These are phyloP conservation scores for Synchiropus splendidus DNA, from an alignment of 2,113 vertebrate species.

Conservation along the genomic window DNA sequence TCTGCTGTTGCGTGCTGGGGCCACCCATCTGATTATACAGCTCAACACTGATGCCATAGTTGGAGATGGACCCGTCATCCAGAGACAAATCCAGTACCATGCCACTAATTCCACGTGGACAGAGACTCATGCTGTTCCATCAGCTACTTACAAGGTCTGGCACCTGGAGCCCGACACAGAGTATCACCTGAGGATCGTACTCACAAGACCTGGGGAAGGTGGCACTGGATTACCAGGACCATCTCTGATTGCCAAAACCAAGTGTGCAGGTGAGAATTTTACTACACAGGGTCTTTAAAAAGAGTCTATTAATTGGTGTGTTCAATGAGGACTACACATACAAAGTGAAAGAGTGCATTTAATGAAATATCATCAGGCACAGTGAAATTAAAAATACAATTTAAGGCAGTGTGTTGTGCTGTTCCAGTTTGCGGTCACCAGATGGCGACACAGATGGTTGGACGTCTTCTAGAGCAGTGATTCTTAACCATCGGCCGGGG, in stretches of 20 bases:
- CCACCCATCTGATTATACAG: slow-evolving; percentile 94
- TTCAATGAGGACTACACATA: too few species aligned
- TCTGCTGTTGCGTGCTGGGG: slow-evolving; percentile 86
- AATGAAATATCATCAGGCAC: too few species aligned
- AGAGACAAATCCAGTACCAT: slow-evolving; percentile 93
- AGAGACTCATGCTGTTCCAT: slow-evolving; percentile 85
- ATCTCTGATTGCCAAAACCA: slow-evolving; percentile 88
- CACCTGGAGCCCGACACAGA: slow-evolving; percentile 93
- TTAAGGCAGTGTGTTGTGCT: too few species aligned
- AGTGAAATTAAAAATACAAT: too few species aligned
- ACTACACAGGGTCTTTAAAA: too few species aligned
- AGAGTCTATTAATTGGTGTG: too few species aligned
- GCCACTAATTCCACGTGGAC: slow-evolving; percentile 89
- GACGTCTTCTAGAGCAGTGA: too few species aligned
- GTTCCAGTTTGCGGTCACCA: too few species aligned
- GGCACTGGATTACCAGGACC: slow-evolving; percentile 88
- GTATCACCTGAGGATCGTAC: slow-evolving; percentile 89
- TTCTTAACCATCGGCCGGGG: too few species aligned
- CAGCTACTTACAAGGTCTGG: slow-evolving; percentile 95
- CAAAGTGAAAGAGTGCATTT: too few species aligned
- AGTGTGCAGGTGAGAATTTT: slow-evolving; percentile 82
- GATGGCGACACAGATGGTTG: too few species aligned
- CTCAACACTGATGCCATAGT: slow-evolving; percentile 96
- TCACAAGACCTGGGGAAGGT: slow-evolving; percentile 88
- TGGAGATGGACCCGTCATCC: slow-evolving; percentile 91